Evolutionary conservation across 2,797 vertebrate species (phyloP).

Genomic region (Dendrocincla tyrannina): DNA sequence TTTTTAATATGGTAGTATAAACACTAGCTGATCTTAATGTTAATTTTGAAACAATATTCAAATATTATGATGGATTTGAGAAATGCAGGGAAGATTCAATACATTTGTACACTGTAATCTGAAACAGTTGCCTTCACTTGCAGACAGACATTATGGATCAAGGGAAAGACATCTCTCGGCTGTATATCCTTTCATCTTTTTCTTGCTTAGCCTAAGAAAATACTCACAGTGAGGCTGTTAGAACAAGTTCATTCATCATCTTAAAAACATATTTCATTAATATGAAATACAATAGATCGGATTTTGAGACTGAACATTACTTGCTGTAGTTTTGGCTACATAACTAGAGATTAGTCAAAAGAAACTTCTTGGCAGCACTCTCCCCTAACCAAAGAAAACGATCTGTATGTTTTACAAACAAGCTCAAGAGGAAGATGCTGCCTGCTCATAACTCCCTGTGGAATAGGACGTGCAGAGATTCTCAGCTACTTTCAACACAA

Average conservation of each 20-base stretch:
- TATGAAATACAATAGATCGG: not conserved
- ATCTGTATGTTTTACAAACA: not conserved
- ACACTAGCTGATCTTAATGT: not conserved
- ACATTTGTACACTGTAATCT: not conserved
- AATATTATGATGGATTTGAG: not conserved
- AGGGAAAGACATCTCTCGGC: not conserved
- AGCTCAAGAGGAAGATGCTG: not conserved
- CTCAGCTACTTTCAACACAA: not conserved
- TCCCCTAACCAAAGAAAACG: not conserved
- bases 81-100: not conserved
- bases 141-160: not conserved
- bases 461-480: not conserved
- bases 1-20: not conserved
- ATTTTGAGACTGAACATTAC: not conserved
- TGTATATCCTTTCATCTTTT: not conserved
- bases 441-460: not conserved
- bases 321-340: not conserved
- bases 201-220: not conserved
- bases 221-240: not conserved
- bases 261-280: not conserved
- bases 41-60: not conserved
- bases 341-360: not conserved
- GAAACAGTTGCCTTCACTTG: not conserved
- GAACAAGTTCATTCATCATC: not conserved
- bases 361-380: not conserved